phyloP scores from a whole-genome alignment of 2,888 invertebrate genomes.

The Aromia moschata region DNA sequence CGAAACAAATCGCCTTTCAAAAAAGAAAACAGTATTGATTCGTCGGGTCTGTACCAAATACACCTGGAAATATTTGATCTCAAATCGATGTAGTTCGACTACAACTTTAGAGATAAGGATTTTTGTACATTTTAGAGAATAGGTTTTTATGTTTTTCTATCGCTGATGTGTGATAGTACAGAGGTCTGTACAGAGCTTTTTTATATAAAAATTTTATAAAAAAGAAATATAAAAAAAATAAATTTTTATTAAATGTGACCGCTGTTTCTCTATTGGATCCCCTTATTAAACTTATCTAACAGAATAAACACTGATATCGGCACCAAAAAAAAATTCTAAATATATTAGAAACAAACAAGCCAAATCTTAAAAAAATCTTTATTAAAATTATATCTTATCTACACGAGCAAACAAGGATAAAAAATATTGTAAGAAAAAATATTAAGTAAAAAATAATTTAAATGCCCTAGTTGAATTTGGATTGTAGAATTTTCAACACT shows the following conservation, averaged over 20 bases:
- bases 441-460: too few species aligned
- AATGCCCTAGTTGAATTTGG: too few species aligned
- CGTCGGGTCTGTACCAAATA: conserved; percentile 5
- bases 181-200: conserved; percentile 25
- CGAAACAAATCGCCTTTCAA: conserved; percentile 18
- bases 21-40: conserved; percentile 12
- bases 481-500: too few species aligned
- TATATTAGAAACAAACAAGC: too few species aligned
- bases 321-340: too few species aligned
- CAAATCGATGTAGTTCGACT: conserved; percentile 20
- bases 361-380: too few species aligned
- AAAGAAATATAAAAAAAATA: conserved; percentile 21
- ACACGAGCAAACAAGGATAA: too few species aligned
- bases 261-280: background rate
- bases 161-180: conserved; percentile 26
- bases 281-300: too few species aligned
- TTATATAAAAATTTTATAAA: conserved; percentile 23
- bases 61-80: conserved; percentile 15
- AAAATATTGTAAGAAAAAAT: too few species aligned
- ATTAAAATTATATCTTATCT: too few species aligned
- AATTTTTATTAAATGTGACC: conserved; percentile 18
- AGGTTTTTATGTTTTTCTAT: conserved; percentile 26
- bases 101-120: conserved; percentile 11
- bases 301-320: too few species aligned
- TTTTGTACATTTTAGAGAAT: conserved; percentile 24